A percentile compares a stretch with the other conserved stretches of the same genome.
These are phyloP conservation scores for Pogonomyrmex barbatus DNA, from an alignment of 1,140 invertebrate species.

Conservation along the genomic window DNA sequence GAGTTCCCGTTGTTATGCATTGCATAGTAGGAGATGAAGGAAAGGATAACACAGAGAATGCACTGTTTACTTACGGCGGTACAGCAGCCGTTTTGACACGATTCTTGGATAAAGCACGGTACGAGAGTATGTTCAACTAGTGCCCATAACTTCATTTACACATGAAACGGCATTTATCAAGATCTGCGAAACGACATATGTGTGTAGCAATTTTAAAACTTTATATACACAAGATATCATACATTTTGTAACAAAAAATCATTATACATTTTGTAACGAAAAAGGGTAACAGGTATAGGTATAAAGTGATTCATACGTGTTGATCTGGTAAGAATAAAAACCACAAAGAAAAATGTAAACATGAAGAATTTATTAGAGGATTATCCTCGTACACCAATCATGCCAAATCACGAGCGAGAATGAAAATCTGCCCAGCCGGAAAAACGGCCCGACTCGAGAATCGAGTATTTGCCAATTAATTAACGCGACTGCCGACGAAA, in stretches of 20 bases:
- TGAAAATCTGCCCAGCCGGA: conserved; percentile 26
- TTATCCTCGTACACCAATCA: conserved; percentile 24
- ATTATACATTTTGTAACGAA: background rate
- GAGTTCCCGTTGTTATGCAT: conserved; percentile 56
- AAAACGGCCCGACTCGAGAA: conserved; percentile 45
- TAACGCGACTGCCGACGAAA: conserved; percentile 61
- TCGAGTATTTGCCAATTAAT: conserved; percentile 69
- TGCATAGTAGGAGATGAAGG: conserved; percentile 52
- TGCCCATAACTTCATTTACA: conserved; percentile 51
- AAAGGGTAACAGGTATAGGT: background rate
- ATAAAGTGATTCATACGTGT: background rate
- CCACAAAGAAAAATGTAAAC: background rate
- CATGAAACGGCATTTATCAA: conserved; percentile 49
- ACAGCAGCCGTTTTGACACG: conserved; percentile 46
- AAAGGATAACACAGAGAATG: conserved; percentile 61
- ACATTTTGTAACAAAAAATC: background rate
- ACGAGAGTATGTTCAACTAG: conserved; percentile 39
- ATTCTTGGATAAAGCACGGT: conserved; percentile 55
- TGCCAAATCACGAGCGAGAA: conserved; percentile 12
- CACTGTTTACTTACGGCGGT: conserved; percentile 59
- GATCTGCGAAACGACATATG: conserved; percentile 1
- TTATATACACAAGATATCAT: background rate
- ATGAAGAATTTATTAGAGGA: conserved; percentile 20
- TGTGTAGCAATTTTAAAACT: conserved; percentile 9
- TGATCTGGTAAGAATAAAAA: background rate